These are phyloP conservation scores for Agrochola circellaris DNA, from an alignment of 2,888 invertebrate genomes.

Conservation along the genomic window DNA sequence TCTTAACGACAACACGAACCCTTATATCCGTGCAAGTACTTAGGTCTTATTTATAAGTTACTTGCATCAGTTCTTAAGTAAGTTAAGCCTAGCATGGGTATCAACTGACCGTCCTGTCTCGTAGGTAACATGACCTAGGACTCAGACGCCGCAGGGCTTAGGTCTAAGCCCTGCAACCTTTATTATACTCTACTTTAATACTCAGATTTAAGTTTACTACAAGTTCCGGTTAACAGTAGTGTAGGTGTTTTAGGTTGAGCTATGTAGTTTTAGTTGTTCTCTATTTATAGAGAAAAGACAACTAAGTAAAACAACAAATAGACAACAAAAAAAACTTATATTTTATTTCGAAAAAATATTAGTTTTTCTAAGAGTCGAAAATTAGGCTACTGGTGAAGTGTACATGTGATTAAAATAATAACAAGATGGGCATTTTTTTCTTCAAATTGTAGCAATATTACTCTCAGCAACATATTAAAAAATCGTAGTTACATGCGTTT, in stretches of 20 bases:
- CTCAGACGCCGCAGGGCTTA: constrained; percentile 76
- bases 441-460: too few species aligned
- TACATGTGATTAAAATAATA: not conserved
- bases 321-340: not conserved
- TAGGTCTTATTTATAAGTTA: constrained; percentile 39
- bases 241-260: constrained; percentile 11
- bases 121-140: constrained; percentile 82
- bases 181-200: constrained; percentile 81
- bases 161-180: constrained; percentile 78
- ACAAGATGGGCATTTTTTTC: not conserved
- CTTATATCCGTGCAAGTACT: constrained; percentile 49
- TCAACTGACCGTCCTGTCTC: constrained; percentile 80
- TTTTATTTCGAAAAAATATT: too few species aligned
- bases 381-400: not conserved
- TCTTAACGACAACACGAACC: constrained; percentile 25
- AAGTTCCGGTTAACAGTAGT: constrained; percentile 62
- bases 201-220: constrained; percentile 77
- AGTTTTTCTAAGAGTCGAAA: not conserved
- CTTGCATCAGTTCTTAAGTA: constrained; percentile 57
- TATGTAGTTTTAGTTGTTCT: not conserved
- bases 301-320: too few species aligned
- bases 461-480: too few species aligned
- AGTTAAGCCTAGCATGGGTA: constrained; percentile 75
- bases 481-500: too few species aligned
- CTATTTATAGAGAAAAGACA: not conserved